A percentile compares a stretch with the other conserved stretches of the same genome.
These are phyloP conservation scores for Chymomyza procnemis DNA, from an alignment of 2,888 invertebrate species.

Conservation along the genomic window DNA sequence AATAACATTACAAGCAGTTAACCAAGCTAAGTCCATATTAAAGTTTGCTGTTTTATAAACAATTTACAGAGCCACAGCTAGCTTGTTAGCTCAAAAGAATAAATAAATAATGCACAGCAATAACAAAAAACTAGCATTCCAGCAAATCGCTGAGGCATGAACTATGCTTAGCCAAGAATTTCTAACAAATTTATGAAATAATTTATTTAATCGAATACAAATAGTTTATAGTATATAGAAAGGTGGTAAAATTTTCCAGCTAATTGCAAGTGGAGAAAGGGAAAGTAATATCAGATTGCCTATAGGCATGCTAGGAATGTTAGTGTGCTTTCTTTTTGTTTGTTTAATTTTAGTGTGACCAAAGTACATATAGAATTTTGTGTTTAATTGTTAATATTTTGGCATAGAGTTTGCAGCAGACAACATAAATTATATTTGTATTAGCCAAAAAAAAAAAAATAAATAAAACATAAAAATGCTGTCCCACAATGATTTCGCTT, in stretches of 20 bases:
- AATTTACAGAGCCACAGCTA: neutral
- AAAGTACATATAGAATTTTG: neutral
- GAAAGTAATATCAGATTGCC: slow-evolving; percentile 29
- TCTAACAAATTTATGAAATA: slow-evolving; percentile 13
- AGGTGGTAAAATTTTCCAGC: neutral
- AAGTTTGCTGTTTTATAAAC: neutral
- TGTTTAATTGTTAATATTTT: neutral
- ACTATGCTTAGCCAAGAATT: slow-evolving; percentile 57
- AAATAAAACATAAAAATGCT: neutral
- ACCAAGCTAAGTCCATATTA: neutral
- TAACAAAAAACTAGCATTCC: slow-evolving; percentile 48
- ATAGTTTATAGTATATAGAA: neutral
- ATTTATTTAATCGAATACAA: neutral
- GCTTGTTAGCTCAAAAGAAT: slow-evolving; percentile 23
- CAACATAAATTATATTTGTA: neutral
- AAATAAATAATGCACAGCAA: slow-evolving; percentile 12
- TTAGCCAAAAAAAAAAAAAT: too few relatives aligned
- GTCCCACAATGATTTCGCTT: slow-evolving; percentile 18
- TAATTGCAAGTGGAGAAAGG: slow-evolving; percentile 7
- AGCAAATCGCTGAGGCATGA: slow-evolving; percentile 56
- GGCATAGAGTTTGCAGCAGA: neutral
- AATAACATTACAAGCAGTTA: neutral
- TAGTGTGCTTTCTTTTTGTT: neutral
- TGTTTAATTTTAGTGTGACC: neutral
- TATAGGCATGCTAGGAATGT: neutral